Conservation (phyloP, 2,888 invertebrate species). For the Myopa testacea region DNA sequence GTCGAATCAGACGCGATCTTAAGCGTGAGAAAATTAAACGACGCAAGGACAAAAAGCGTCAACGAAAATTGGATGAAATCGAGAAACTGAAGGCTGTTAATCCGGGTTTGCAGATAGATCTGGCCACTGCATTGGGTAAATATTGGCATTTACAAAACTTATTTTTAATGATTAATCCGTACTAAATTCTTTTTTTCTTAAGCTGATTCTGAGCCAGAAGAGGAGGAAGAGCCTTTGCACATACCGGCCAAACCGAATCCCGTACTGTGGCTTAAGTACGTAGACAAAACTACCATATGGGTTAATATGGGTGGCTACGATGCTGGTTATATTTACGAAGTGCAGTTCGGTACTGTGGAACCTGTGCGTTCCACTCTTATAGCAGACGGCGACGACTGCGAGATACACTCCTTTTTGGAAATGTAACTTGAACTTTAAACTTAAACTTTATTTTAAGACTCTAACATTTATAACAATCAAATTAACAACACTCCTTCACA, state of each 20-base stretch:
- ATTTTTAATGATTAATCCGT: neutral
- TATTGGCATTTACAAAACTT: neutral
- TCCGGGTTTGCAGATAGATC: slow-evolving; percentile 73
- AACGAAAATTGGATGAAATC: slow-evolving; percentile 72
- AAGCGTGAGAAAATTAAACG: slow-evolving; percentile 71
- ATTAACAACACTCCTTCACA: neutral
- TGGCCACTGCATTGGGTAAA: slow-evolving; percentile 74
- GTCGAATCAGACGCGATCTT: slow-evolving; percentile 73
- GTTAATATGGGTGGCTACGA: slow-evolving; percentile 76
- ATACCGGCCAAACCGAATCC: slow-evolving; percentile 72
- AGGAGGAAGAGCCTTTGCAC: slow-evolving; percentile 70
- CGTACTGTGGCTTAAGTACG: slow-evolving; percentile 73
- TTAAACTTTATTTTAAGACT: too few relatives aligned
- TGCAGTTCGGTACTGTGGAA: slow-evolving; percentile 66
- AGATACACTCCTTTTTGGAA: slow-evolving; percentile 71
- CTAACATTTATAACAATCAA: neutral
- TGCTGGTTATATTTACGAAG: slow-evolving; percentile 77
- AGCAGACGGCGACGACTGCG: slow-evolving; percentile 71
- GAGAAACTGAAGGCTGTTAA: slow-evolving; percentile 71
- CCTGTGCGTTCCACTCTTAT: slow-evolving; percentile 70
- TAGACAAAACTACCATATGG: slow-evolving; percentile 71
- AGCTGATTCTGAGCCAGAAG: slow-evolving; percentile 72
- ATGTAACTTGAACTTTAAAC: slow-evolving; percentile 70
- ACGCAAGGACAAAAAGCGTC: slow-evolving; percentile 70
- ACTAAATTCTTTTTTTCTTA: slow-evolving; percentile 20